Evolutionary conservation across 2,113 vertebrate species (phyloP), one percentile per base, ranked within the genome.

Genomic region (Chaetodon trifascialis): DNA sequence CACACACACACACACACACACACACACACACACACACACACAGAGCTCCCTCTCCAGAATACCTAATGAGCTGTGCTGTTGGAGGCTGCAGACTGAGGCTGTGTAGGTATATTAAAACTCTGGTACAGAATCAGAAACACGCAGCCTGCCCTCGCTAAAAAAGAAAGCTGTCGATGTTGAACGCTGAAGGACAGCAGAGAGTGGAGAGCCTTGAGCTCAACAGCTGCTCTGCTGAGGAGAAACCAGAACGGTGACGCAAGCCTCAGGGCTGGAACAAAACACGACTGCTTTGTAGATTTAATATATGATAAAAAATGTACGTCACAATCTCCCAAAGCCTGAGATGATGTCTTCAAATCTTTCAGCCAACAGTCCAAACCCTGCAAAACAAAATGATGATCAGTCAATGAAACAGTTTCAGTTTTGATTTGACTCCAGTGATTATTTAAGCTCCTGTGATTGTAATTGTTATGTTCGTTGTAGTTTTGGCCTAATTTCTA

Each of bases 81-180:
- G 73, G 70, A 81, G 77, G 72, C 74, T 73, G 68, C 80, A 71
- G 34, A 56, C 79, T 30, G 73, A 71, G 60, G 42, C 77, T 66
- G 72, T 51, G 83, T 80, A 46, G 49, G 51, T 75, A 17, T 76
- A 73, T 76, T 79, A 65, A 85, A 77, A 76, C 79, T 46, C 74
- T 38, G 63, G 11, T 73, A 7, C 60, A 60, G 55, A 23, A 25
- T 70, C 78, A 68, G 72, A 73, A 40, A 69, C 55, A 3, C 34
- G 46, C 42, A 0, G 16, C 47, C 66, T 9, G 23, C 17, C 49
- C 3, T 56, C 56, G 3, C 71, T 51, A 19, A 84, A 66, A 74
- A 62, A 73, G n/a, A 30, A 30, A 63, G 34, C 42, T 0, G 42
- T 10, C 30, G 42, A 49, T 64, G 73, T 76, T 1, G 47, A 72